Percentiles rank a stretch among this genome's conserved stretches.
phyloP scores from a whole-genome alignment of 2,797 vertebrate genomes.

The Liasis olivaceus region DNA sequence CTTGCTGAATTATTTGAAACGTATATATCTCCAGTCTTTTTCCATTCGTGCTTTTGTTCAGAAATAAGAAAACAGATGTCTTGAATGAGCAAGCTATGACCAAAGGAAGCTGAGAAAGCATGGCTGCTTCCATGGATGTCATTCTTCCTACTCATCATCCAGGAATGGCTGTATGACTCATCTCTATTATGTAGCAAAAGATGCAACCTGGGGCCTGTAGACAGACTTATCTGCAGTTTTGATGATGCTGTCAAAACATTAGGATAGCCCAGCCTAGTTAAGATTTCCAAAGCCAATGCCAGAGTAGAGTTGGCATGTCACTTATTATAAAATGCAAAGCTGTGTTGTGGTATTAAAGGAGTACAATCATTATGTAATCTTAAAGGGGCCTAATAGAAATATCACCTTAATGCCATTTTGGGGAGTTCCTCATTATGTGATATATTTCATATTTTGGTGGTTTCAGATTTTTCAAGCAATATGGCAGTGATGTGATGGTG shows the following conservation, averaged over 20 bases:
- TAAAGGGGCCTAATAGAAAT: background rate
- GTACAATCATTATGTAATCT: background rate
- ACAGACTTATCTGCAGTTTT: background rate
- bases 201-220: background rate
- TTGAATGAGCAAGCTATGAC: background rate
- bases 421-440: background rate
- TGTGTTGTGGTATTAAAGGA: background rate
- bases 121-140: background rate
- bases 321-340: background rate
- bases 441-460: background rate
- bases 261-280: background rate
- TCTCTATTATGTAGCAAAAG: background rate
- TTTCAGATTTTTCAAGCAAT: background rate
- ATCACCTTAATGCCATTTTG: background rate
- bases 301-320: background rate
- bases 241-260: background rate
- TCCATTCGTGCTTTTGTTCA: background rate
- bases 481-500: background rate
- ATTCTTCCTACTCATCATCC: background rate
- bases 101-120: background rate
- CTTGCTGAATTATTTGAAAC: background rate
- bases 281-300: background rate
- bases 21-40: background rate
- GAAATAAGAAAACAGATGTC: background rate
- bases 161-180: background rate